Percentiles rank a stretch among this genome's conserved stretches.
Conservation (phyloP, 92 coral and sea anemone species). For the Ricordea florida region DNA sequence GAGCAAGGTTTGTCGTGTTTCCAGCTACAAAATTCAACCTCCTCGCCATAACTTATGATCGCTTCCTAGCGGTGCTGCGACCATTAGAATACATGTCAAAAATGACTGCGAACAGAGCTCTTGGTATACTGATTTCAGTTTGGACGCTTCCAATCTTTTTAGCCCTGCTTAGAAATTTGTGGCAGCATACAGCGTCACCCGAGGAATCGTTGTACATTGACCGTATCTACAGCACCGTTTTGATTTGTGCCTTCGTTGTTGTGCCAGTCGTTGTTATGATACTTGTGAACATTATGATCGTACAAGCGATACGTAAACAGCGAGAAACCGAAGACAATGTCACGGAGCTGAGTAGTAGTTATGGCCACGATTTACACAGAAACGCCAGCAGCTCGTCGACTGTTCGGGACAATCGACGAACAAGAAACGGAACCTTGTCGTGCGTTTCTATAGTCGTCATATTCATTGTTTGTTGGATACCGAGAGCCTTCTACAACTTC, state of each 20-base stretch:
- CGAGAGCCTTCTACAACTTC: slow-evolving; percentile 57
- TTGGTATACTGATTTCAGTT: slow-evolving; percentile 4
- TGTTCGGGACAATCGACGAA: no score
- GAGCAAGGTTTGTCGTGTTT: slow-evolving; percentile 52
- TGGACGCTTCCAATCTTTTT: slow-evolving; percentile 55
- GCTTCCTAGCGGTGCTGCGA: slow-evolving; percentile 63
- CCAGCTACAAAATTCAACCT: slow-evolving; percentile 58
- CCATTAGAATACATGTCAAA: slow-evolving; percentile 62
- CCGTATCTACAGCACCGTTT: slow-evolving; percentile 41
- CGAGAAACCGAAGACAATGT: background rate
- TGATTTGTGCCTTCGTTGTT: slow-evolving; percentile 54
- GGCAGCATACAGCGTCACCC: slow-evolving; percentile 31
- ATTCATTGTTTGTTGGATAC: slow-evolving; percentile 69
- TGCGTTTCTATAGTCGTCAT: slow-evolving; percentile 61
- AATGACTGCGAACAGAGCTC: slow-evolving; percentile 50
- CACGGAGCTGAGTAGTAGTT: background rate
- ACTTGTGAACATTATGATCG: slow-evolving; percentile 49
- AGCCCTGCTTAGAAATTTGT: slow-evolving; percentile 24
- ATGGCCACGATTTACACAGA: background rate
- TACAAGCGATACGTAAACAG: slow-evolving; percentile 55
- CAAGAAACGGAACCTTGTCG: slow-evolving; percentile 66
- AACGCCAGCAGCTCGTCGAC: no score
- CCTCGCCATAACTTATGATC: slow-evolving; percentile 70
- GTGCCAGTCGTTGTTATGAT: slow-evolving; percentile 40
- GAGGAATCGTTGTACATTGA: slow-evolving; percentile 6